Percentiles rank a stretch among this genome's conserved stretches.
Evolutionary conservation across 2,797 vertebrate genomes (phyloP).

Genomic region (Hippopotamyrus pictus): DNA sequence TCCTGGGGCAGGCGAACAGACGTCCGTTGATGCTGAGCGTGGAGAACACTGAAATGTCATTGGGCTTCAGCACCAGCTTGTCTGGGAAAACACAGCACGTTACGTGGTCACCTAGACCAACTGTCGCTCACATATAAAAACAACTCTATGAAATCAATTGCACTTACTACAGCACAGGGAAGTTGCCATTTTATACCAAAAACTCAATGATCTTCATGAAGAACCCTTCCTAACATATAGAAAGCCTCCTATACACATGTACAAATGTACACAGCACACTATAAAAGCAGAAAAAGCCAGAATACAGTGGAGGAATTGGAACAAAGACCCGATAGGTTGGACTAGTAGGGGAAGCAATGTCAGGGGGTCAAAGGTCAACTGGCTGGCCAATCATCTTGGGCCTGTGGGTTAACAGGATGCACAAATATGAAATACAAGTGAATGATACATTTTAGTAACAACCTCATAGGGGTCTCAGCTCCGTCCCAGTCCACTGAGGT

Average conservation of each 20-base stretch:
- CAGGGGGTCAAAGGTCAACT: not conserved
- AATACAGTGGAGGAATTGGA: not conserved
- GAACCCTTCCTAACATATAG: not conserved
- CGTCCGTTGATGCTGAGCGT: conserved; percentile 87
- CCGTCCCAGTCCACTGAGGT: not conserved
- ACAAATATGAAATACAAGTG: not conserved
- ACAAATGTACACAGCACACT: not conserved
- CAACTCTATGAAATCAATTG: not conserved
- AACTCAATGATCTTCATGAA: not conserved
- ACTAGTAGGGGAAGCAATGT: not conserved
- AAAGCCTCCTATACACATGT: not conserved
- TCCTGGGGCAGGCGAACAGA: conserved; percentile 83
- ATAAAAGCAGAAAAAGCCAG: not conserved
- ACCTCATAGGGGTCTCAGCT: not conserved
- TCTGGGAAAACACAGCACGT: conserved; percentile 61
- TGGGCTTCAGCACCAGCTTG: conserved; percentile 85
- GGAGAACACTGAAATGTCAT: conserved; percentile 91
- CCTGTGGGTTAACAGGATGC: not conserved
- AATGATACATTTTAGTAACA: not conserved
- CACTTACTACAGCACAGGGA: not conserved
- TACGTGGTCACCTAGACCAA: not conserved
- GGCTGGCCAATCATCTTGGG: not conserved
- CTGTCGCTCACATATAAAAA: not conserved
- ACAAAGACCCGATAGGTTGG: not conserved
- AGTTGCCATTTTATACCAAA: not conserved